phyloP scores from a whole-genome alignment of 2,113 vertebrate genomes.

The Oreochromis tanganicae region DNA sequence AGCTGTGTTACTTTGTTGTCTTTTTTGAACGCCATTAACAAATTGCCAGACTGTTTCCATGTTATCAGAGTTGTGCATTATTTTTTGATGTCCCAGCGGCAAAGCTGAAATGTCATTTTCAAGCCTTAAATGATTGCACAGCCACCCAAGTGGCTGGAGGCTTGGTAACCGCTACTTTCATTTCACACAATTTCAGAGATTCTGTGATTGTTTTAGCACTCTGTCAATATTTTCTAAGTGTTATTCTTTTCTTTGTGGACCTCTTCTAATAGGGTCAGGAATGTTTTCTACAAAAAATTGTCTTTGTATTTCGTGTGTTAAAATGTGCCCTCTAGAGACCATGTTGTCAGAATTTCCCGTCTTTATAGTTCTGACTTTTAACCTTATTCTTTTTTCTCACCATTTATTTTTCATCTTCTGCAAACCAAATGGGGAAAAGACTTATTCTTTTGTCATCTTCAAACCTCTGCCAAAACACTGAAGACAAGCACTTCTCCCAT shows the following conservation, averaged over 20 bases:
- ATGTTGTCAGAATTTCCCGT: neutral
- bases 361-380: neutral
- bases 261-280: neutral
- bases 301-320: neutral
- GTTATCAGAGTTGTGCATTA: neutral
- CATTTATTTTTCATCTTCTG: neutral
- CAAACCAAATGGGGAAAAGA: neutral
- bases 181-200: neutral
- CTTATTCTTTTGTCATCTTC: rapidly evolving
- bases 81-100: neutral
- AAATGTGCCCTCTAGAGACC: neutral
- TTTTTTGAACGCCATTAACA: neutral
- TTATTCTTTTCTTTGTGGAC: neutral
- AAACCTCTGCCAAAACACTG: neutral
- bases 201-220: neutral
- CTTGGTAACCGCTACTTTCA: neutral
- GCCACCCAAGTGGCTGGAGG: neutral
- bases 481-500: neutral
- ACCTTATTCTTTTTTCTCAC: neutral
- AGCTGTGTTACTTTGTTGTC: neutral
- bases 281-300: neutral
- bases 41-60: neutral
- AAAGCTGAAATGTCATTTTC: neutral
- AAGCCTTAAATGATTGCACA: neutral
- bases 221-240: neutral